These are phyloP conservation scores for Clivina fossor DNA, from an alignment of 2,888 invertebrate genomes.

Conservation along the genomic window DNA sequence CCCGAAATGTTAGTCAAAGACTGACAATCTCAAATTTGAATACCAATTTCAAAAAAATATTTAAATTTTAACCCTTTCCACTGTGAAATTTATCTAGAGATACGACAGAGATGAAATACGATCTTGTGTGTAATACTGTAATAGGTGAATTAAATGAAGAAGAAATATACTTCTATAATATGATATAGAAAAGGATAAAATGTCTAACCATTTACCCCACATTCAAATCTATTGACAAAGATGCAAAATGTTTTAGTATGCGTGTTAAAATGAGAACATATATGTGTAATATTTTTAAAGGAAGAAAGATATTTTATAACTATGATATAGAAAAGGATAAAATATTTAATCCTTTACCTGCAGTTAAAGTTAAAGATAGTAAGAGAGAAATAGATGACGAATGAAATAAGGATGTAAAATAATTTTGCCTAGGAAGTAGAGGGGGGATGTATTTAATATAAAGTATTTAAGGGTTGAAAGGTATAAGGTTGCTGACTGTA, in stretches of 20 bases:
- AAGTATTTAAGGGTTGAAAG: not conserved
- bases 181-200: conserved; percentile 3
- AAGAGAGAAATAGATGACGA: too few species aligned
- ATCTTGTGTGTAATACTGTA: not conserved
- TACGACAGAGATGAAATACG: conserved; percentile 1
- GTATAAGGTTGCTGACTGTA: not conserved
- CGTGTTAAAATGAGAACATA: not conserved
- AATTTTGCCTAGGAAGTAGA: not conserved
- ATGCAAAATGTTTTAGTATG: conserved; percentile 4
- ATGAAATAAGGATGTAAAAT: not conserved
- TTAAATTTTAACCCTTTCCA: too few species aligned
- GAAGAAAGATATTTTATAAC: too few species aligned
- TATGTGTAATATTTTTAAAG: not conserved
- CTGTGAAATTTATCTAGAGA: too few species aligned
- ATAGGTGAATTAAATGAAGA: too few species aligned
- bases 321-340: too few species aligned
- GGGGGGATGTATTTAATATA: too few species aligned
- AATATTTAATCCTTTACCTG: too few species aligned
- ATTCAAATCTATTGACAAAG: not conserved
- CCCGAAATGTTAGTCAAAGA: too few species aligned
- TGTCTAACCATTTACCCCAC: not conserved
- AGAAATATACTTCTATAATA: conserved; percentile 2
- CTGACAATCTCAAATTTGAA: too few species aligned
- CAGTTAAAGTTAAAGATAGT: too few species aligned
- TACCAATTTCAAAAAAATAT: too few species aligned